These are phyloP conservation scores for Lindbergichthys nudifrons DNA, from an alignment of 2,797 vertebrate genomes.

Conservation along the genomic window DNA sequence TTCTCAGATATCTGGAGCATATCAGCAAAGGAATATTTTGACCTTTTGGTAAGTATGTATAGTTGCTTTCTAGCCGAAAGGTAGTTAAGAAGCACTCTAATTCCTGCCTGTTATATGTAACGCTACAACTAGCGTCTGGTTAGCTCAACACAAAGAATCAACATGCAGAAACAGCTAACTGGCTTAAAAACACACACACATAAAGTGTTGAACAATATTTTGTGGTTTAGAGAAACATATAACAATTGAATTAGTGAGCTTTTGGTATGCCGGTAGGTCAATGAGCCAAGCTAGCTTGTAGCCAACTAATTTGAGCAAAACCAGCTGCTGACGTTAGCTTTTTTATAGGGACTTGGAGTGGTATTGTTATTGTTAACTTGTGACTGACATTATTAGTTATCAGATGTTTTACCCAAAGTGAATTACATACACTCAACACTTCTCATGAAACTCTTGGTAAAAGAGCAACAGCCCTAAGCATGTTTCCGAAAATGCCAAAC, in stretches of 20 bases:
- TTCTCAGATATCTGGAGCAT: constrained; percentile 19
- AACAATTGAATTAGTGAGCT: neutral
- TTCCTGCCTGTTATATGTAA: neutral
- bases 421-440: too few species aligned
- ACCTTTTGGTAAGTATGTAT: neutral
- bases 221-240: constrained; percentile 7
- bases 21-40: neutral
- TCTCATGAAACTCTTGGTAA: neutral
- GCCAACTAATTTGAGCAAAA: neutral
- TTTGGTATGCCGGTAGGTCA: neutral
- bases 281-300: neutral
- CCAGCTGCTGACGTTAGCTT: neutral
- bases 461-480: neutral
- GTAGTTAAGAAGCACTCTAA: neutral
- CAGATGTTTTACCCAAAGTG: too few species aligned
- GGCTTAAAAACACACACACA: neutral
- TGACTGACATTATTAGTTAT: neutral
- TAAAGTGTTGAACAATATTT: neutral
- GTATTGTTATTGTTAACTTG: neutral
- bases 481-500: neutral
- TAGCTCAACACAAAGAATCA: neutral
- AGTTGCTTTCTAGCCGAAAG: neutral
- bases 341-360: too few species aligned
- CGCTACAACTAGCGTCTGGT: constrained; percentile 3
- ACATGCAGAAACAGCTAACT: too few species aligned